These are phyloP conservation scores for Poecile montanus DNA, from an alignment of 2,797 vertebrate genomes.

Conservation along the genomic window DNA sequence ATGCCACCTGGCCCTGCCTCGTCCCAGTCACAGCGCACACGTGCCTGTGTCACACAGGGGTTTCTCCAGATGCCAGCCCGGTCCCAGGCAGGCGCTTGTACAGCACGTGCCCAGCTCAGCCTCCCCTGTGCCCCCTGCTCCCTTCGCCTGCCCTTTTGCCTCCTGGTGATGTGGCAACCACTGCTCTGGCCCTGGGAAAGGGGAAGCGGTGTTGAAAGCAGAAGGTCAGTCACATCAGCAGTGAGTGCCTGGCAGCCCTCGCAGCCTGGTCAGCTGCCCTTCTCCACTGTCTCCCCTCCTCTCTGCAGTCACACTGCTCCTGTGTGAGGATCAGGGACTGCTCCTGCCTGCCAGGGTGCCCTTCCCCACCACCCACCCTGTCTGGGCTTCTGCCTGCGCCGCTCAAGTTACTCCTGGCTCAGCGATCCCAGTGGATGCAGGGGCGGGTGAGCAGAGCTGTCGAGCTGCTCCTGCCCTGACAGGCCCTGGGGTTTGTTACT, in stretches of 20 bases:
- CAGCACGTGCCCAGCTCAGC: fast-evolving
- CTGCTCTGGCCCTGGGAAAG: not conserved
- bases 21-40: fast-evolving
- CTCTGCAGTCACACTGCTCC: not conserved
- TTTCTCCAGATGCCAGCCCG: not conserved
- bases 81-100: fast-evolving
- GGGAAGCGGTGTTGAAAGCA: not conserved
- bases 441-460: not conserved
- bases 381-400: not conserved
- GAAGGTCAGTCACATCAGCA: not conserved
- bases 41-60: fast-evolving
- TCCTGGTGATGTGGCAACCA: fast-evolving
- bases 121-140: fast-evolving
- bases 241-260: not conserved
- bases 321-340: fast-evolving
- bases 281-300: not conserved
- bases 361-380: fast-evolving
- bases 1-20: not conserved
- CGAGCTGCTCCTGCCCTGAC: not conserved
- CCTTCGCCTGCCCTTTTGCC: not conserved
- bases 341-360: not conserved
- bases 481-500: slow-evolving; percentile 40
- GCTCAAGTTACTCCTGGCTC: not conserved
- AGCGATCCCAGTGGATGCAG: not conserved
- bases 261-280: not conserved